Base-by-base conservation (phyloP, 2,888 invertebrate genomes). In the Nysson spinosus region DNA sequence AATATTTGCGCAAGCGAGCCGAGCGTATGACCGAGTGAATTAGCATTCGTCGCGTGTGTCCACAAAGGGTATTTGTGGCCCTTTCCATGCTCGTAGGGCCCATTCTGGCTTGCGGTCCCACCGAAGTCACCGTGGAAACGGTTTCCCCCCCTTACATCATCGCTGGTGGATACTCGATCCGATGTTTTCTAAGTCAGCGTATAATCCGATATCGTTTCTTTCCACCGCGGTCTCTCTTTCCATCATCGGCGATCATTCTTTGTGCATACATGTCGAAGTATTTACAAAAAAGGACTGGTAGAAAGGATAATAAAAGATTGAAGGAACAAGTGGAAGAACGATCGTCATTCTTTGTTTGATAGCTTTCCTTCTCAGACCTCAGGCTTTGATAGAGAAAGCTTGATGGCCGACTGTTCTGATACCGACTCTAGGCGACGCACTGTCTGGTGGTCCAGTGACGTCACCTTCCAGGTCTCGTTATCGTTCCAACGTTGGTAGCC, bases 151-250 rank as follows among this genome's bases (percentile, higher is more conserved):
- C 68, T 84, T 81, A 74, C 80, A 76, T 83, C 80, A 81, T 78
- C 70, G 66, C 60, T 50, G 42, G 42, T 30, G 65, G 81, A 77
- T 69, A 83, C 77, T 62, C 73, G 83, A 83, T 76, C 16, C 69
- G 60, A 68, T 79, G 78, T 83, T 83, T 81, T 81, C 77, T 58
- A 74, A 83, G 79, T 83, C 83, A 80, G 82, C 83, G 76, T 55
- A 80, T 80, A 83, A 82, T 78, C 66, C 81, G 82, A 81, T 82
- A 81, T 72, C 67, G 62, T 42, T 64, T 51, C 39, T 44, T 37
- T 47, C 55, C 28, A 51, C 42, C 40, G 32, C 37, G 12, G 16
- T 46, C 39, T 40, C 39, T 35, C 65, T 22, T 28, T 43, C n/a
- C n/a, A n/a, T n/a, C n/a, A n/a, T n/a, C n/a, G n/a, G n/a, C n/a